Evolutionary conservation across 2,888 invertebrate species (phyloP), one percentile per base, ranked within the genome.

Genomic region (Coelopa pilipes): DNA sequence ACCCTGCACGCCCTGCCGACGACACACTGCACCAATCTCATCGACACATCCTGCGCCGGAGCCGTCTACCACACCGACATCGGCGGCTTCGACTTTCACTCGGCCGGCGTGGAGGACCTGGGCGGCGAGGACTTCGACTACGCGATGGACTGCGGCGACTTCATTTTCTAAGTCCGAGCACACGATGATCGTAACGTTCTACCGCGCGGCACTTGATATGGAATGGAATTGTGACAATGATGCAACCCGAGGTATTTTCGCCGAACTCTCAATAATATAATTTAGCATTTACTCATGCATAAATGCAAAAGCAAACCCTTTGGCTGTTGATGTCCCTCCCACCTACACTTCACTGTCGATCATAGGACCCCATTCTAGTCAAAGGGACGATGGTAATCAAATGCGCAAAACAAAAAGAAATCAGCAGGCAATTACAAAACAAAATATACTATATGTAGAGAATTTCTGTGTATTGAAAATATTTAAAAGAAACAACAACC

Each of bases 111-210:
- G 15, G 88, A 88, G 74, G 88, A 88, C 78, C 76, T 88, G 15
- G 88, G 88, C 12, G 88, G 88, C 68, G 91, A 92, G 80, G 92
- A 92, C 80, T 92, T 92, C 88, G 92, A 93, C 84, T 90, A 91
- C 76, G 92, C 92, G 60, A 90, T 92, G 76, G 93, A 93, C 83
- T 93, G 92, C 83, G 93, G 92, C 0, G 93, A 92, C 81, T 92
- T 92, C 82, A 91, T 92, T 89, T 92, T 92, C 89, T 92, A 91
- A 81, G 24, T 34, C 49, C 45, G 49, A 15, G 47, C 70, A 59
- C 21, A 12, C 15, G 13, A 50, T 34, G 7, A 34, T 34, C 34
- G 34, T 34, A 34, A 34, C 34, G 34, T 4, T 34, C 7, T 34
- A 34, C 7, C 34, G 34, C 19, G 55, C 10, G 19, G 2, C 55